Conservation (phyloP, 2,113 vertebrate genomes). For the Barnardius zonarius region DNA sequence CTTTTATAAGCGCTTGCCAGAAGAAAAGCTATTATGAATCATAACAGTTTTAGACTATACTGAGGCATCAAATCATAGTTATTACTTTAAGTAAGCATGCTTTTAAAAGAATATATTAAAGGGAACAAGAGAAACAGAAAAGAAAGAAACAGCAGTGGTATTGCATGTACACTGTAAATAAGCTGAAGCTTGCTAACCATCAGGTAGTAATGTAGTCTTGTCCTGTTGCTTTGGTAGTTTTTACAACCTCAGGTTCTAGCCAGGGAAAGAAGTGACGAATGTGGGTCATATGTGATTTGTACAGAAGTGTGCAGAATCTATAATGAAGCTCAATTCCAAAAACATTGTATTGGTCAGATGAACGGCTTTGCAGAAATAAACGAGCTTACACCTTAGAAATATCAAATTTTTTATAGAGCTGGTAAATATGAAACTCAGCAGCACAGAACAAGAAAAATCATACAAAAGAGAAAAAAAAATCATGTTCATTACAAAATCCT, state of each 20-base stretch:
- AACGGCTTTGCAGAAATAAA: background rate
- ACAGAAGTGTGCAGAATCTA: background rate
- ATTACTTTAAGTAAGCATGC: conserved; percentile 2
- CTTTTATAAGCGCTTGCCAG: background rate
- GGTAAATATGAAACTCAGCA: background rate
- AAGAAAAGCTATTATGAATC: conserved; percentile 26
- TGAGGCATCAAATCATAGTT: background rate
- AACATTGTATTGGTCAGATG: background rate
- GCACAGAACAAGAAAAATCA: background rate
- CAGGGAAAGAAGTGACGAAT: background rate
- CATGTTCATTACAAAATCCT: background rate
- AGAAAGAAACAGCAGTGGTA: background rate
- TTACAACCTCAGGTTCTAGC: background rate
- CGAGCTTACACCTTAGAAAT: background rate
- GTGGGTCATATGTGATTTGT: background rate
- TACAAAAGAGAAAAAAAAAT: background rate
- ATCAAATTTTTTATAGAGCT: background rate
- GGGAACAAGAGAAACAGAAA: background rate
- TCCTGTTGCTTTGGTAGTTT: background rate
- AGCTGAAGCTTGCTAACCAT: background rate
- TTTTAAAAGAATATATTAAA: background rate
- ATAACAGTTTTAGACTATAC: background rate
- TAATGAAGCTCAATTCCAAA: background rate
- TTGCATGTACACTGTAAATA: background rate
- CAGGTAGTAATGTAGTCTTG: background rate